Evolutionary conservation across 2,888 invertebrate genomes (phyloP).

Genomic region (Anthrax anthrax): DNA sequence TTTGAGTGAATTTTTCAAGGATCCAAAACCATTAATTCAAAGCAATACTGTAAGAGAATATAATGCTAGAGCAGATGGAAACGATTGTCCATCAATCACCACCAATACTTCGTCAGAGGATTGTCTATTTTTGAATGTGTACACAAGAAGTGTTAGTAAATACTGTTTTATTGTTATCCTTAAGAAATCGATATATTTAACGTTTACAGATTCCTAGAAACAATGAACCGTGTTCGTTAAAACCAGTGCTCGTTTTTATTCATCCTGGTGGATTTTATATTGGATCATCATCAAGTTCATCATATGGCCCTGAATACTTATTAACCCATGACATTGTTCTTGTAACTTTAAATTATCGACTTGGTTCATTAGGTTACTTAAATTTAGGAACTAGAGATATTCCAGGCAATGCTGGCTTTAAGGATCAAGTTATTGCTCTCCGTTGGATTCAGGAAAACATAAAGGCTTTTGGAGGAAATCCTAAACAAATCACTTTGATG

Average conservation of each 20-base stretch:
- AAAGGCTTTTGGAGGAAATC: conserved; percentile 39
- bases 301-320: conserved; percentile 42
- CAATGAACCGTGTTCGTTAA: background rate
- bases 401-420: conserved; percentile 42
- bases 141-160: conserved; percentile 25
- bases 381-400: conserved; percentile 38
- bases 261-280: conserved; percentile 49
- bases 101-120: conserved; percentile 34
- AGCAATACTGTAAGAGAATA: background rate
- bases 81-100: conserved; percentile 35
- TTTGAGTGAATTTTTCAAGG: background rate
- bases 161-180: background rate
- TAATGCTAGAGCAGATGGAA: conserved; percentile 37
- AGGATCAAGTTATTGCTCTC: conserved; percentile 41
- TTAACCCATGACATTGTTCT: conserved; percentile 43
- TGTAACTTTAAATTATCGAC: conserved; percentile 45
- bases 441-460: conserved; percentile 41
- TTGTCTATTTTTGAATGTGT: conserved; percentile 40
- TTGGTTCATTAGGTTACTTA: conserved; percentile 39
- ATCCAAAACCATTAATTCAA: conserved; percentile 1
- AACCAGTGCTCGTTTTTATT: conserved; percentile 46
- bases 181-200: background rate
- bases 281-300: conserved; percentile 25
- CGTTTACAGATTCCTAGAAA: background rate
- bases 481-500: conserved; percentile 36